Evolutionary conservation across 2,113 vertebrate species (phyloP).

Genomic region (Myanophis thanlyinensis): DNA sequence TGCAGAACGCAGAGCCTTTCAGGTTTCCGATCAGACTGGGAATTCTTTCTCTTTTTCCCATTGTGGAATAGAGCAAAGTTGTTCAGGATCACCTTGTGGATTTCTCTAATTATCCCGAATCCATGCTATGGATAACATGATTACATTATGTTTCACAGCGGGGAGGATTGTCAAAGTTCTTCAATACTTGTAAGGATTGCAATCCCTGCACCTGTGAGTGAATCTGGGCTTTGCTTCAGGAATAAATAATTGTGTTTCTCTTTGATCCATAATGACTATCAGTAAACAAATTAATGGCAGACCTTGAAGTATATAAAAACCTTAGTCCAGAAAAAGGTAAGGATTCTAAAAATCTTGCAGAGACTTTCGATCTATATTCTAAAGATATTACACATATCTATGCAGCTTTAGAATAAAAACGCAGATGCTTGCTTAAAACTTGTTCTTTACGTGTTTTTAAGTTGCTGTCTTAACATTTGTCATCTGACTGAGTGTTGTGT

Average conservation of each 20-base stretch:
- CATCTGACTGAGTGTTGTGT: conserved; percentile 6
- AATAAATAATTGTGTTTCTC: conserved; percentile 50
- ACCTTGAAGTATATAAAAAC: conserved; percentile 93
- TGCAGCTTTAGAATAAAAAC: conserved; percentile 22
- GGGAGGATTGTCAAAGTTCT: conserved; percentile 37
- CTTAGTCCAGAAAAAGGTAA: conserved; percentile 91
- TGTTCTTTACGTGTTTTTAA: conserved; percentile 23
- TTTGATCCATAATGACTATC: conserved; percentile 66
- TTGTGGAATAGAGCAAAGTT: conserved; percentile 55
- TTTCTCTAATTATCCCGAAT: conserved; percentile 33
- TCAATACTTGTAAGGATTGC: conserved; percentile 38
- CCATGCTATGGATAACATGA: conserved; percentile 26
- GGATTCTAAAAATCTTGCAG: conserved; percentile 34
- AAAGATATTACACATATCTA: not conserved
- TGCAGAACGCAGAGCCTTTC: conserved; percentile 58
- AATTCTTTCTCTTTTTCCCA: conserved; percentile 17
- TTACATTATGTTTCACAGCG: not conserved
- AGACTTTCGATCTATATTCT: not conserved
- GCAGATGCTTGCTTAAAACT: conserved; percentile 10
- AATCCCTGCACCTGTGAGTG: conserved; percentile 48
- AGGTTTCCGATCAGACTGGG: conserved; percentile 43
- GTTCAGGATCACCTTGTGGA: conserved; percentile 20
- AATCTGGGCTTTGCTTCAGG: conserved; percentile 57
- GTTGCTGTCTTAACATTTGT: not conserved
- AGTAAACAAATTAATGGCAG: conserved; percentile 84